phyloP scores from a whole-genome alignment of 2,888 invertebrate species.

The Chesias legatella region DNA sequence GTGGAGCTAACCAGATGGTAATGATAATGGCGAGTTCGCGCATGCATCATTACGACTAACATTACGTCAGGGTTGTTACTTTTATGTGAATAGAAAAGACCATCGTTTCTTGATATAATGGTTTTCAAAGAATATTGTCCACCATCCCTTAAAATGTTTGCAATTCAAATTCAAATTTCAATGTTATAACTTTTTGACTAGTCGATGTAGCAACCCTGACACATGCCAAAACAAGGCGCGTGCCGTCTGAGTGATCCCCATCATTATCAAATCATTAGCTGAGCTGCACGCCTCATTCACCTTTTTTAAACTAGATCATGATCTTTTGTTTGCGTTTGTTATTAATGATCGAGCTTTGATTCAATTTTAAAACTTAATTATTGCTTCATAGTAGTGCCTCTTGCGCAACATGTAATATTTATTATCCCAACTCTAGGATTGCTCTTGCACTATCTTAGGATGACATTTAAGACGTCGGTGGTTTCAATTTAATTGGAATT shows the following conservation, averaged over 20 bases:
- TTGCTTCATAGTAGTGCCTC: conserved; percentile 15
- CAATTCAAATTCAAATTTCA: too few relatives aligned
- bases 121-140: too few relatives aligned
- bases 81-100: neutral
- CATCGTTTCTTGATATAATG: too few relatives aligned
- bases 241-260: conserved; percentile 57
- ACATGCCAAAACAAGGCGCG: conserved; percentile 43
- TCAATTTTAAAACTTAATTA: conserved; percentile 30
- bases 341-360: conserved; percentile 39
- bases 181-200: too few relatives aligned
- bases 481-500: too few relatives aligned
- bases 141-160: too few relatives aligned
- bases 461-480: too few relatives aligned
- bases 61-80: conserved; percentile 34
- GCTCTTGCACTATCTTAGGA: too few relatives aligned
- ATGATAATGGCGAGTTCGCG: conserved; percentile 39
- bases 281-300: conserved; percentile 10
- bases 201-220: conserved; percentile 30
- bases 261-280: conserved; percentile 19
- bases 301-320: conserved; percentile 41
- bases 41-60: conserved; percentile 42
- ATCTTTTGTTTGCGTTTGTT: conserved; percentile 46
- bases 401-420: conserved; percentile 14
- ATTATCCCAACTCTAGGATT: too few relatives aligned
- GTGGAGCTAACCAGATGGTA: conserved; percentile 36